Base-by-base conservation (phyloP, 2,888 invertebrate species). In the Drosophila colorata region DNA sequence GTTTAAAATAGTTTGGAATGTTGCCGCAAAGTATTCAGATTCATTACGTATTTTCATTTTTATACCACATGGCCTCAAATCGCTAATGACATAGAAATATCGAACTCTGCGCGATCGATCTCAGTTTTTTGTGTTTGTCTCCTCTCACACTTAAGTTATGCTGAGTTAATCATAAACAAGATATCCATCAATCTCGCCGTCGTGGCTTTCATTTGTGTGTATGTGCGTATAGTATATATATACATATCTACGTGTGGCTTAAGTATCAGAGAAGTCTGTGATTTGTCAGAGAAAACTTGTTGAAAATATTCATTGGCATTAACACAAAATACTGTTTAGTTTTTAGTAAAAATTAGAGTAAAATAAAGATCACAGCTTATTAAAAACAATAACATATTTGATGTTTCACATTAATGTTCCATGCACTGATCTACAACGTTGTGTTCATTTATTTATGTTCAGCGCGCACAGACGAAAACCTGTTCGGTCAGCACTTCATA, bases 11-110 rank as follows among this genome's bases (percentile, higher is more conserved):
- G 33, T 68, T 63, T 61, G 49, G 56, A 73, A 63, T 59, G 52
- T 57, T 47, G 44, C 31, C 35, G 25, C 52, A 53, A 69, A 58
- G 46, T 63, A 51, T 52, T 53, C 41, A 46, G 43, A 48, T 56
- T 82, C 53, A 67, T 66, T 79, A 49, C 56, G 66, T 64, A 79
- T 73, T 80, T 61, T 76, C 59, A 81, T 81, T 57, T 65, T 79
- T 59, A 71, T 70, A 76, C 69, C 66, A 73, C 77, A 81, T 81
- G 83, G 61, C 70, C 73, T 61, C 18, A 58, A 48, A 58, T 49
- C 46, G 20, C 43, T 40, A 37, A 57, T 56, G 35, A 38, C 28
- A 64, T 51, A 44, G 41, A 68, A 48, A 38, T 47, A 43, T 31
- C 23, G 40, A 40, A 28, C 37, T 18, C 56, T 43, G 20, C 41